phyloP scores from a whole-genome alignment of 2,888 invertebrate species.

The Philhelius pedissequus region DNA sequence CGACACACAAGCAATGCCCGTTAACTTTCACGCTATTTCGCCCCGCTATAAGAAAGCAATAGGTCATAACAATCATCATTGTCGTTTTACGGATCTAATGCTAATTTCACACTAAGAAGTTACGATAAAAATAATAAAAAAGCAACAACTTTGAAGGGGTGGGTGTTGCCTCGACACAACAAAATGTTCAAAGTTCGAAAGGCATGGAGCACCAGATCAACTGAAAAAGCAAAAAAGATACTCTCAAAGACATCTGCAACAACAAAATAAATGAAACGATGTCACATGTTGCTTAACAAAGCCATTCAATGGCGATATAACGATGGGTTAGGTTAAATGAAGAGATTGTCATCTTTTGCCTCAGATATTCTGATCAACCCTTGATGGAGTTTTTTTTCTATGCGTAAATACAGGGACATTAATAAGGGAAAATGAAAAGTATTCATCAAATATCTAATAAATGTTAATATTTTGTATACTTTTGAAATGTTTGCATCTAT shows the following conservation, averaged over 20 bases:
- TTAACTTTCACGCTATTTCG: neutral
- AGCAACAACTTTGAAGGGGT: neutral
- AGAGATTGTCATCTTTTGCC: conserved; percentile 53
- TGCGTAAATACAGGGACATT: no score
- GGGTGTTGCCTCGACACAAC: conserved; percentile 3
- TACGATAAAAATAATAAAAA: conserved; percentile 3
- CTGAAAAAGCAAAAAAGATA: neutral
- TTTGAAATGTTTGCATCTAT: no score
- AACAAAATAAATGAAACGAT: conserved; percentile 53
- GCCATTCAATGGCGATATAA: conserved; percentile 60
- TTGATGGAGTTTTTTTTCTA: conserved; percentile 18
- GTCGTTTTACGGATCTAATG: conserved; percentile 57
- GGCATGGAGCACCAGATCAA: neutral
- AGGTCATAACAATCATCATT: conserved; percentile 62
- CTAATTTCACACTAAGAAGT: conserved; percentile 56
- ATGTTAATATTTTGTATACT: no score
- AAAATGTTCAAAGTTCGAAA: conserved; percentile 7
- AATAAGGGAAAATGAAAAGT: no score
- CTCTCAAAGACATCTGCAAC: conserved; percentile 15
- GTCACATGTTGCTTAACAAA: conserved; percentile 67
- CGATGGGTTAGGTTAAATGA: conserved; percentile 56
- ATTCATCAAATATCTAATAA: no score
- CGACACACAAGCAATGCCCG: neutral
- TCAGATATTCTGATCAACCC: conserved; percentile 46
- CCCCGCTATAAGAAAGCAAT: conserved; percentile 45